Conservation (phyloP, 2,113 vertebrate species). For the Columbina picui region DNA sequence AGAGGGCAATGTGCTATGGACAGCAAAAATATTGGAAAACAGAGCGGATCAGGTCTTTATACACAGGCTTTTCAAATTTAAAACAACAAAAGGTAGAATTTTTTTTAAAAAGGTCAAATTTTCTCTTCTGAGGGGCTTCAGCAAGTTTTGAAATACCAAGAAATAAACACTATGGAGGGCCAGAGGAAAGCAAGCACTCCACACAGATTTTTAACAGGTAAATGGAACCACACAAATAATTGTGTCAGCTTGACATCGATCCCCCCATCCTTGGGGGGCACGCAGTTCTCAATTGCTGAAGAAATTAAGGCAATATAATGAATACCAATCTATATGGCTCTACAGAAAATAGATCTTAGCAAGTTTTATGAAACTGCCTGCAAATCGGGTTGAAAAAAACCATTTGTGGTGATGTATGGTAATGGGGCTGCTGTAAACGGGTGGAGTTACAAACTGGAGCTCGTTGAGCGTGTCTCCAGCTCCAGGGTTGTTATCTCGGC, state of each 20-base stretch:
- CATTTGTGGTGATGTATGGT: accelerated
- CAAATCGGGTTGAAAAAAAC: not conserved
- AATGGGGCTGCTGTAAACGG: not conserved
- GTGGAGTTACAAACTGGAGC: not conserved
- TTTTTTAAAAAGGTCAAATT: not conserved
- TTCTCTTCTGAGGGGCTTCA: not conserved
- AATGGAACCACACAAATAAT: not conserved
- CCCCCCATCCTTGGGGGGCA: not conserved
- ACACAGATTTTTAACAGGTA: not conserved
- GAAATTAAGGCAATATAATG: not conserved
- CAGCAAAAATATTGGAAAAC: not conserved
- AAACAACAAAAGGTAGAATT: too few species aligned
- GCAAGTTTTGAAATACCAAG: not conserved
- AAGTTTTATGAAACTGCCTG: not conserved
- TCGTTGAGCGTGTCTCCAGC: not conserved
- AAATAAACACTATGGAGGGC: not conserved
- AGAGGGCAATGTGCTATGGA: not conserved
- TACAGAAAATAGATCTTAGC: not conserved
- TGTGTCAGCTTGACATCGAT: not conserved
- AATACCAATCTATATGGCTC: not conserved
- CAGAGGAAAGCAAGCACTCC: not conserved
- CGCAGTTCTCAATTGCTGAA: not conserved
- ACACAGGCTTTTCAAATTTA: not conserved
- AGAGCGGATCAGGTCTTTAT: not conserved
- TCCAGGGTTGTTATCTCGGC: not conserved